A percentile compares a stretch with the other conserved stretches of the same genome.
These are phyloP conservation scores for Dryobates pubescens DNA, from an alignment of 2,797 vertebrate species.

Conservation along the genomic window DNA sequence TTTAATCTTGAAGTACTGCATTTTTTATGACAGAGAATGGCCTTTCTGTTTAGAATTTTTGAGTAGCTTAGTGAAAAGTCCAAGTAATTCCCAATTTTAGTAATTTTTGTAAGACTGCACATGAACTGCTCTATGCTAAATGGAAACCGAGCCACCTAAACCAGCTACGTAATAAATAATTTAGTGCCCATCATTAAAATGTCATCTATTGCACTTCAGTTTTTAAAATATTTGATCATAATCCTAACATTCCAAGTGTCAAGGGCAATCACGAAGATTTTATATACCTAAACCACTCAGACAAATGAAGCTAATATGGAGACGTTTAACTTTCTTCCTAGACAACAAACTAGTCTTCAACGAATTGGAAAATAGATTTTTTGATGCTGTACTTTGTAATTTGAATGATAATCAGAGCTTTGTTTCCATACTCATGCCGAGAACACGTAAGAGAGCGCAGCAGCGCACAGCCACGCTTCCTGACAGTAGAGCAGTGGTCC, in stretches of 20 bases:
- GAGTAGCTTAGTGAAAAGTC: background rate
- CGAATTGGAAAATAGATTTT: accelerated
- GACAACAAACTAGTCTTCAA: background rate
- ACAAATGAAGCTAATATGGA: background rate
- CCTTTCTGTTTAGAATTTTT: background rate
- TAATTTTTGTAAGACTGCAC: background rate
- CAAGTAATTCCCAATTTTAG: background rate
- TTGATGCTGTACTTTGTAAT: background rate
- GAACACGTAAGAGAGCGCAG: accelerated
- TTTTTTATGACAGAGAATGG: background rate
- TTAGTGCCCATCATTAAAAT: background rate
- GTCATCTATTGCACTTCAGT: background rate
- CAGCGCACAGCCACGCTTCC: background rate
- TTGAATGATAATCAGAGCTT: background rate
- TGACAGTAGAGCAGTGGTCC: accelerated
- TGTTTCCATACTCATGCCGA: background rate
- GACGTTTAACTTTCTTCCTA: background rate
- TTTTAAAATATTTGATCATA: background rate
- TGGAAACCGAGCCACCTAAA: background rate
- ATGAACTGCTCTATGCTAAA: background rate
- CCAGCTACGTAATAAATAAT: background rate
- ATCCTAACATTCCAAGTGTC: background rate
- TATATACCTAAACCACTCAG: background rate
- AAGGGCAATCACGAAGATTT: background rate
- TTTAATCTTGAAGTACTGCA: constrained; percentile 15